Conservation (phyloP, 2,113 vertebrate genomes). For the Erinaceus europaeus region DNA sequence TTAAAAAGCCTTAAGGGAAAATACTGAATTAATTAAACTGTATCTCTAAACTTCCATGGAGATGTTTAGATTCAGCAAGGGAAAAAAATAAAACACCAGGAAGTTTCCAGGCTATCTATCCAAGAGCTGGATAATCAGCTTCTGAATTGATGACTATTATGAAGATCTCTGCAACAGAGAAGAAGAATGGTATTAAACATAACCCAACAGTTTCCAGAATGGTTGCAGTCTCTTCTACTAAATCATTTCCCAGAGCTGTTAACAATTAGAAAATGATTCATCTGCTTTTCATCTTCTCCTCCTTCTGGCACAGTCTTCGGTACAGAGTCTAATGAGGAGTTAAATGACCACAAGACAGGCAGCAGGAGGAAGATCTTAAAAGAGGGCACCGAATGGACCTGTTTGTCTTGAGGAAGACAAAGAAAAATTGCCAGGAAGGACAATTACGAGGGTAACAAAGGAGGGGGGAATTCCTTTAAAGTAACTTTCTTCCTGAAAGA, state of each 20-base stretch:
- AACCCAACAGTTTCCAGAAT: slow-evolving; percentile 22
- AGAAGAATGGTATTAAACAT: slow-evolving; percentile 36
- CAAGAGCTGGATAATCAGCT: not conserved
- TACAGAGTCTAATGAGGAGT: slow-evolving; percentile 31
- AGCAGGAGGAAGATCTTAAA: slow-evolving; percentile 22
- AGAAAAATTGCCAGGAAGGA: slow-evolving; percentile 19
- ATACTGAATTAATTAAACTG: not conserved
- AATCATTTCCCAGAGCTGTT: slow-evolving; percentile 33
- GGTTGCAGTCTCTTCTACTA: slow-evolving; percentile 17
- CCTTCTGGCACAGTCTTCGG: slow-evolving; percentile 5
- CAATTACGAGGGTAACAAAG: not conserved
- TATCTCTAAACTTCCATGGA: slow-evolving; percentile 10
- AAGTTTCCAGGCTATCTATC: not conserved
- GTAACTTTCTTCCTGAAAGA: not conserved
- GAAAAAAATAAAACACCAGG: not conserved
- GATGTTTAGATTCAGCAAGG: not conserved
- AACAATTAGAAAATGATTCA: slow-evolving; percentile 63
- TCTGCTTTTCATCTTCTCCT: slow-evolving; percentile 54
- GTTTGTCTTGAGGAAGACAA: slow-evolving; percentile 28
- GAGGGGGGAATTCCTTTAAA: not conserved
- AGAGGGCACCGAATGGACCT: not conserved
- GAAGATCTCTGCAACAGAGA: not conserved
- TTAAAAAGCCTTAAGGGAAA: not conserved
- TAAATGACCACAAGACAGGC: slow-evolving; percentile 35
- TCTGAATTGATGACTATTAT: not conserved